Base-by-base conservation (phyloP, 2,888 invertebrate species). In the Pammene fasciana region DNA sequence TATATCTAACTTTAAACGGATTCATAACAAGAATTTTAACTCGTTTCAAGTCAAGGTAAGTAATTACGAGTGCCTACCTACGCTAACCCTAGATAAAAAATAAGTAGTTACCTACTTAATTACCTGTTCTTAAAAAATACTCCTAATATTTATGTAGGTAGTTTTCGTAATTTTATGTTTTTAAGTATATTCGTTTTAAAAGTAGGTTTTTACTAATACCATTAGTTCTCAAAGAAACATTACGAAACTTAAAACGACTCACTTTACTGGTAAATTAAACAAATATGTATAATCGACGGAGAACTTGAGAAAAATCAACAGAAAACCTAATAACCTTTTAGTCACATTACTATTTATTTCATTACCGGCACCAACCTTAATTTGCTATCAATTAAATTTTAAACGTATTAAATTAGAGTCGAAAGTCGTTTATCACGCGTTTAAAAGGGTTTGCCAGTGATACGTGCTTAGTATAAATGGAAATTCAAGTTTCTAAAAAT, bases 401-500 rank as follows among this genome's bases (percentile, higher is more conserved):
- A 79, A 67, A 50, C 0, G 64, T 66, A 67, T 57, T 14, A 26
- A 3, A 67, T 75, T 78, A 78, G 73, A 75, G 76, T 76, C 78
- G 72, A 78, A 76, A 76, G 73, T 79, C 73, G 72, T 61, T 72
- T 66, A 71, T 72, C 72, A 71, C 74, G 75, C 5, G 48, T 59
- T 76, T 74, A 11, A 14, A 45, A 13, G 18, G n/a, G 34, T 56
- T 74, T 75, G 74, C 74, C 73, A 76, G 78, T 79, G 74, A 78
- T 78, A 75, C 75, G 78, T 78, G 76, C 78, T 79, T 75, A 73
- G 76, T 73, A 74, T 81, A 86, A 86, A 87, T 88, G 85, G 84
- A 87, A 85, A 88, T 88, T 86, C 84, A 83, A 87, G 89, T 89
- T 86, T 89, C 87, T 87, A 71, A 87, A 86, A 86, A 84, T 85